Conservation (phyloP, 2,113 vertebrate species). For the Oryzias curvinotus region DNA sequence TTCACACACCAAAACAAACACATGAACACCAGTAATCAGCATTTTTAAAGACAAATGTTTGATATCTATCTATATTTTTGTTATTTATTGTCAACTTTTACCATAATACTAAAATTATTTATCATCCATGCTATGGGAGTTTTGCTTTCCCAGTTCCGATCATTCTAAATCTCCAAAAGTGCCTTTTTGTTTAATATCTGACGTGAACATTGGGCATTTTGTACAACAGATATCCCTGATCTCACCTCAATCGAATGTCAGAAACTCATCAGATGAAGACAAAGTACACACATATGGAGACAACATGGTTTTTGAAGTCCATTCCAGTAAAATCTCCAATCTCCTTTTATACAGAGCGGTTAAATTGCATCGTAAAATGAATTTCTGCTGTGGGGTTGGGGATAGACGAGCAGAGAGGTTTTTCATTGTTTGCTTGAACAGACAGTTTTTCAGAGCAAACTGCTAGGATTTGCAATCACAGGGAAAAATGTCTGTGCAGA, state of each 20-base stretch:
- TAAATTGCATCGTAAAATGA: constrained; percentile 51
- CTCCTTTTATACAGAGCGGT: constrained; percentile 22
- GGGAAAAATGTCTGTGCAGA: constrained; percentile 36
- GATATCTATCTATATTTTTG: too few species aligned
- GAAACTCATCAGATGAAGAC: constrained; percentile 8
- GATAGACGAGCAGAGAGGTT: constrained; percentile 21
- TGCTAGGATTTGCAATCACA: constrained; percentile 39
- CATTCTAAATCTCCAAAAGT: too few species aligned
- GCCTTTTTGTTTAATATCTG: too few species aligned
- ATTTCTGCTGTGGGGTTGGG: constrained; percentile 37
- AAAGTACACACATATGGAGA: constrained; percentile 20
- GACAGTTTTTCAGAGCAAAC: constrained; percentile 45
- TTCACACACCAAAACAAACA: too few species aligned
- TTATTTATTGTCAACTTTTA: too few species aligned
- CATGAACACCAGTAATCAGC: too few species aligned
- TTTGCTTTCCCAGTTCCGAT: too few species aligned
- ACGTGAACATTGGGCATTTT: too few species aligned
- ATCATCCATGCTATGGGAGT: too few species aligned
- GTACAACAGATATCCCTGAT: not conserved
- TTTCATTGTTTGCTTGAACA: constrained; percentile 54
- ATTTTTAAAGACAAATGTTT: too few species aligned
- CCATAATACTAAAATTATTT: too few species aligned
- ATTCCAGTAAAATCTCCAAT: constrained; percentile 16
- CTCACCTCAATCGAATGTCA: constrained; percentile 10
- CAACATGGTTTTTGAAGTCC: constrained; percentile 24